Evolutionary conservation across 2,113 vertebrate species (phyloP), one percentile per base, ranked within the genome.

Genomic region (Martes martes): DNA sequence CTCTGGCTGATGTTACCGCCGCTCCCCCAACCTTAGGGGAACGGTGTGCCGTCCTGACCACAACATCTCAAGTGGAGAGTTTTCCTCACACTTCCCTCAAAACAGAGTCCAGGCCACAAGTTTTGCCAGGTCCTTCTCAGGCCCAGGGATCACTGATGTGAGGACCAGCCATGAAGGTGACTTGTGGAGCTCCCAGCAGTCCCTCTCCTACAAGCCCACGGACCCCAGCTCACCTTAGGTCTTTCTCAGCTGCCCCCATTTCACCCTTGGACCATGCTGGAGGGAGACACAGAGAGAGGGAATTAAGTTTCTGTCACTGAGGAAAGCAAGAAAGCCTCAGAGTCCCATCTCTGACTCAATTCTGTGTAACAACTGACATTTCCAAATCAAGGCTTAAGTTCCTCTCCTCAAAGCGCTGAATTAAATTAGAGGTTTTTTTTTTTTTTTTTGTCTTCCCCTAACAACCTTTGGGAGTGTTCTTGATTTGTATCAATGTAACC

Each of bases 301-400:
- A 33, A 80, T 23, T 50, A 71, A 4, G 13, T 63, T 39, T 91
- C 45, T 55, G 18, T 95, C 18, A 71, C 36, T 65, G 36, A 82
- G 47, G 61, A 67, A 92, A 82, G 42, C 83, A 63, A 93, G 86
- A 81, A 52, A 71, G 10, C 50, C 45, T 42, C 6, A 87, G 84
- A 96, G 24, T 80, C 28, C 45, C 45, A 31, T 57, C 78, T 91
- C 69, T 84, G 61, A 83, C 69, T 83, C 36, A 76, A 31, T 26
- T 80, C 47, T 79, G 1, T 67, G 63, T 45, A 74, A 73, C 42
- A 81, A 65, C 7, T 15, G 47, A 52, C 42, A 74, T 93, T 96
- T 96, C 42, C 69, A 78, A 74, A 81, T 42, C 57, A 42, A 94
- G 78, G 52, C 19, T 96, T 91, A 26, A 50, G 71, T 91, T 95